Base-by-base conservation (phyloP, 1,140 invertebrate genomes). In the Popillia japonica region DNA sequence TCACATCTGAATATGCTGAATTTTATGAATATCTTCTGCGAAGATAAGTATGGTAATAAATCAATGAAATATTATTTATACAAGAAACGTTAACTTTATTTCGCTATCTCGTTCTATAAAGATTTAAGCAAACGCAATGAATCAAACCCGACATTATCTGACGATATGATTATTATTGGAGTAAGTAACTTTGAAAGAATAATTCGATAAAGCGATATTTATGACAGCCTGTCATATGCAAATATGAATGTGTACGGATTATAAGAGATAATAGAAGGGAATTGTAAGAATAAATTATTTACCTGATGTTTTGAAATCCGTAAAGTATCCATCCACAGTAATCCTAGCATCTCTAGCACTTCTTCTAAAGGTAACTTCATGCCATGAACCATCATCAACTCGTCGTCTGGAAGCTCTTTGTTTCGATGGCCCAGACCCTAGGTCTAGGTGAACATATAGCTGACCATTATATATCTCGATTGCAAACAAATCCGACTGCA, bases 381-480 rank as follows among this genome's bases (percentile, higher is more conserved):
- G 98, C 95, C 96, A 98, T 40, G 92, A 90, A 0, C 95, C 95
- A 83, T 99, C 97, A 85, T 97, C 95, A 0, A 99, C 92, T 48
- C 94, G 89, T 68, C 93, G 87, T 59, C 93, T 89, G 0, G 96
- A 96, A 0, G 94, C 94, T 82, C 95, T 91, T 11, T 97, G 92
- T 83, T 96, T 94, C 0, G 95, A 91, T 0, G 94, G 90, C 0
- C 97, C 97, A n/a, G 95, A 96, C 0, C 97, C 97, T 17, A 99
- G 88, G 86, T 98, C 95, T 76, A 97, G 88, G 80, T 98, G 94
- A 14, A 98, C 91, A 86, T 96, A 98, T 72, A 99, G 91, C 84
- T 98, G 94, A 0, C 97, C 97, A 80, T 96, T 96, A 48, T 98
- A 90, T 79, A 99, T 90, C 87, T 99, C 98, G 80, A 99, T 92